Percentiles rank a stretch among this genome's conserved stretches.
phyloP scores from a whole-genome alignment of 1,140 invertebrate genomes.

The Mactra quadrangularis region DNA sequence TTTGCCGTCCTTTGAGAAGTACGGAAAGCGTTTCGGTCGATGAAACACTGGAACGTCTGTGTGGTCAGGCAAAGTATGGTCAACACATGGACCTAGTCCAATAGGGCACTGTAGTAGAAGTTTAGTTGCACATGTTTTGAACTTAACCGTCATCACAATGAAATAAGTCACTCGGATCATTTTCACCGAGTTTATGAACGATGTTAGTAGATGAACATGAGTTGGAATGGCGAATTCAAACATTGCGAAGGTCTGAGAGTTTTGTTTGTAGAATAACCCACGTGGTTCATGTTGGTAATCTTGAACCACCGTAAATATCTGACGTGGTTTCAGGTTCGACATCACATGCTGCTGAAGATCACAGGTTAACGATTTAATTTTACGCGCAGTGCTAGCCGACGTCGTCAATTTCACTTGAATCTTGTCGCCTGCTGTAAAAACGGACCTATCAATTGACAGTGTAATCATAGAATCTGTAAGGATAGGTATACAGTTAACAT shows the following conservation, averaged over 20 bases:
- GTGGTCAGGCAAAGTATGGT: constrained; percentile 66
- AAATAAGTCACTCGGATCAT: constrained; percentile 70
- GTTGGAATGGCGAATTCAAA: constrained; percentile 73
- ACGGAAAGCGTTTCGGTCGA: constrained; percentile 73
- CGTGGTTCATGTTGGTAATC: constrained; percentile 67
- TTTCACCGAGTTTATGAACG: constrained; percentile 69
- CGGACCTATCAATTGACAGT: constrained; percentile 70
- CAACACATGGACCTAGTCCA: constrained; percentile 71
- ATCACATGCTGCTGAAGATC: constrained; percentile 65
- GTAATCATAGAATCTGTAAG: constrained; percentile 61
- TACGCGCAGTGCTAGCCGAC: constrained; percentile 55
- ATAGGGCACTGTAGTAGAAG: constrained; percentile 74
- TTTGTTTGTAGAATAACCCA: constrained; percentile 58
- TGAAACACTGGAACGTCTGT: constrained; percentile 76
- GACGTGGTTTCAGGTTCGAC: constrained; percentile 55
- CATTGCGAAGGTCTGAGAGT: constrained; percentile 33
- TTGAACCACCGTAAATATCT: constrained; percentile 61
- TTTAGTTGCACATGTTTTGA: constrained; percentile 72
- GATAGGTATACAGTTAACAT: constrained; percentile 60
- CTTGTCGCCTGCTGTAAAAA: constrained; percentile 77
- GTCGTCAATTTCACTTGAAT: constrained; percentile 71
- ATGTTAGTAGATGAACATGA: constrained; percentile 69
- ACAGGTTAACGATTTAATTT: constrained; percentile 71
- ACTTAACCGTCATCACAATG: constrained; percentile 69
- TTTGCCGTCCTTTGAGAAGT: constrained; percentile 89